Conservation (phyloP, 2,113 vertebrate genomes). For the Genyomyrus donnyi region DNA sequence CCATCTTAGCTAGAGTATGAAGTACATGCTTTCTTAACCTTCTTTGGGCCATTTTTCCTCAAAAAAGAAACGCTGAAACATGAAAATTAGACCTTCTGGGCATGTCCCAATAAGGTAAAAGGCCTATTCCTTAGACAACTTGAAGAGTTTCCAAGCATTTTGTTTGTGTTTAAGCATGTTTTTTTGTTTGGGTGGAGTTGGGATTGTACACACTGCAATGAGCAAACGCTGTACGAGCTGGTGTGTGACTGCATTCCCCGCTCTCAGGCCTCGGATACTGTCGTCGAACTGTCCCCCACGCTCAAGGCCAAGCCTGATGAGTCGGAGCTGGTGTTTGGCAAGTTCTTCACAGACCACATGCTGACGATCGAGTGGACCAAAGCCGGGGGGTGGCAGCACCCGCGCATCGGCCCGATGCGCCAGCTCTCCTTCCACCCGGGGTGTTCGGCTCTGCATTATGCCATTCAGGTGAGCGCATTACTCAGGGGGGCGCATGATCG, state of each 20-base stretch:
- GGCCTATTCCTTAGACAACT: background rate
- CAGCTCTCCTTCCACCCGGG: conserved; percentile 77
- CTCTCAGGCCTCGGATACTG: conserved; percentile 65
- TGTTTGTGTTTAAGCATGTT: background rate
- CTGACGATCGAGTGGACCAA: conserved; percentile 73
- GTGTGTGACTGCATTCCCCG: background rate
- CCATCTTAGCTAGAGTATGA: background rate
- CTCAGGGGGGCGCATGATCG: background rate
- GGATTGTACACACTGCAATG: background rate
- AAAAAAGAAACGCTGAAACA: background rate
- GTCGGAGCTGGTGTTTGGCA: conserved; percentile 63
- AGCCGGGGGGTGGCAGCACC: conserved; percentile 71
- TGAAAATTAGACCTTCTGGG: background rate
- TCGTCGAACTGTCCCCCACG: conserved; percentile 51
- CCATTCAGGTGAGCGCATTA: conserved; percentile 63
- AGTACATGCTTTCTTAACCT: background rate
- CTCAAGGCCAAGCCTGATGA: conserved; percentile 70
- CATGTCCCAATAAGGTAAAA: background rate
- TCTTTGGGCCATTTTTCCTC: background rate
- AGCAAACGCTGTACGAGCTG: background rate
- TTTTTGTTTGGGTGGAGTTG: background rate
- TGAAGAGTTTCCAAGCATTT: background rate
- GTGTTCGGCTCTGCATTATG: conserved; percentile 67
- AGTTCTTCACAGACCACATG: conserved; percentile 86
- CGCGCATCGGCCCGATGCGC: conserved; percentile 68